phyloP scores from a whole-genome alignment of 2,797 vertebrate genomes.

The Sparus aurata region DNA sequence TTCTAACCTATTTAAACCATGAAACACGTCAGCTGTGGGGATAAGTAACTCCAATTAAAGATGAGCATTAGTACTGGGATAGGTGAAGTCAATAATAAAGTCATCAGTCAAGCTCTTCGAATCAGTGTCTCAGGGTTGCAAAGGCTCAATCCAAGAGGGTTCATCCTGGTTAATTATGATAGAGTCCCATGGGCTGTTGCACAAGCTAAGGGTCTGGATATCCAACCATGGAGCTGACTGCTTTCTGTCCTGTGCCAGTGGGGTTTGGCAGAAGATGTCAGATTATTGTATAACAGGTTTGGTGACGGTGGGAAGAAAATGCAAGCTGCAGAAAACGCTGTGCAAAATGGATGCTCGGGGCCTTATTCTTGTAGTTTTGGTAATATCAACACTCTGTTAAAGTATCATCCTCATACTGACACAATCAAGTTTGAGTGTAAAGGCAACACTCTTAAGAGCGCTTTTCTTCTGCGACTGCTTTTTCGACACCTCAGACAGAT shows the following conservation, averaged over 20 bases:
- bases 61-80: conserved; percentile 40
- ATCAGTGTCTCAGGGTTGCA: conserved; percentile 52
- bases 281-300: conserved; percentile 9
- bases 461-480: conserved; percentile 7
- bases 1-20: conserved; percentile 26
- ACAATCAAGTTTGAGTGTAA: neutral
- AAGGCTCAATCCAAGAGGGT: conserved; percentile 61
- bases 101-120: conserved; percentile 65
- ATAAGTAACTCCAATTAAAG: conserved; percentile 58
- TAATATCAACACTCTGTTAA: neutral
- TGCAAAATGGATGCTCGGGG: too few relatives aligned
- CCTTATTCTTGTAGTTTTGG: too few relatives aligned
- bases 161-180: conserved; percentile 72
- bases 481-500: conserved; percentile 23
- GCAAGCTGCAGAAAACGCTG: too few relatives aligned
- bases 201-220: conserved; percentile 56
- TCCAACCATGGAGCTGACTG: conserved; percentile 41
- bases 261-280: conserved; percentile 22
- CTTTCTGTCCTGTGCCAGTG: conserved; percentile 15
- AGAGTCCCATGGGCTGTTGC: conserved; percentile 60
- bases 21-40: conserved; percentile 9
- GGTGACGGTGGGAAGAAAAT: neutral
- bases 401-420: conserved; percentile 1
- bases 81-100: conserved; percentile 71
- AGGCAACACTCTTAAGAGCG: neutral